These are phyloP conservation scores for Carollia perspicillata DNA, from an alignment of 2,113 vertebrate species.

Conservation along the genomic window DNA sequence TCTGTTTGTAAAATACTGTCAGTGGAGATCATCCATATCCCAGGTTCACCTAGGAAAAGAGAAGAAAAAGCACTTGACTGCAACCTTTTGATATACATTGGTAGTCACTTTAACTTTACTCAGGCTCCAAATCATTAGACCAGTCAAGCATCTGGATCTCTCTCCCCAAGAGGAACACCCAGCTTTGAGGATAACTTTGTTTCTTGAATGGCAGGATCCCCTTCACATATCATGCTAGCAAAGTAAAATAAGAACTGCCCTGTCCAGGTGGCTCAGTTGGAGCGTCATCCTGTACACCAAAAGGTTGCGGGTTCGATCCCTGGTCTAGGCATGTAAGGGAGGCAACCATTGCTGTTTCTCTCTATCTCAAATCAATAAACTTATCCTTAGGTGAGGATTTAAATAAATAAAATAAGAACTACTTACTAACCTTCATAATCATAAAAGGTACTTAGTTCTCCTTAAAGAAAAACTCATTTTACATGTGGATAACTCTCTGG, in stretches of 20 bases:
- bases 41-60: conserved; percentile 73
- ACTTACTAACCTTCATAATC: neutral
- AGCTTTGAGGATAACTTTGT: neutral
- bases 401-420: neutral
- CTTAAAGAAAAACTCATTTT: neutral
- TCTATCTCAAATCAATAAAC: too few species aligned
- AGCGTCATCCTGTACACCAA: too few species aligned
- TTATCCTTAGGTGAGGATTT: too few species aligned
- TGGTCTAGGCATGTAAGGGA: too few species aligned
- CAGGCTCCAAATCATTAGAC: neutral
- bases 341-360: too few species aligned
- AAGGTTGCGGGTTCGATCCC: too few species aligned
- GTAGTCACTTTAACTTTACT: neutral
- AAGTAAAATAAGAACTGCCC: neutral
- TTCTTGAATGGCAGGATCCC: neutral
- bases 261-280: too few species aligned
- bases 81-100: neutral
- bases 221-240: neutral
- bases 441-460: neutral
- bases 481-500: neutral
- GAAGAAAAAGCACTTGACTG: neutral
- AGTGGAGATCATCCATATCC: conserved; percentile 70
- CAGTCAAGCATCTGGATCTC: neutral
- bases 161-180: neutral
- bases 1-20: conserved; percentile 74